Base-by-base conservation (phyloP, 2,888 invertebrate genomes). In the Busseola fusca region DNA sequence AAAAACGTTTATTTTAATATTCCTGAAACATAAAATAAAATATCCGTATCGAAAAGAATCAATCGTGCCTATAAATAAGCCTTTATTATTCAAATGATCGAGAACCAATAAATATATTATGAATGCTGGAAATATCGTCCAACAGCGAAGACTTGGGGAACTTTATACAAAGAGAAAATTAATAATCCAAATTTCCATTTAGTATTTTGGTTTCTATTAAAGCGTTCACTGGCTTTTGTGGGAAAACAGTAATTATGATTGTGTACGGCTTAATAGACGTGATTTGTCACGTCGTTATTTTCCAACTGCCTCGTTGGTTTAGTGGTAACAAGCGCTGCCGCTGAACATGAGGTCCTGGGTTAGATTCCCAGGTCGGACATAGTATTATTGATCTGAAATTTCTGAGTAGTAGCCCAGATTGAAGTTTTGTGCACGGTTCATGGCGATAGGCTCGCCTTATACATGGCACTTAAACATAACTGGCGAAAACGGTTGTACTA, bases 161-260 rank as follows among this genome's bases (percentile, higher is more conserved):
- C 34, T 9, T 68, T 67, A 21, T 34, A 64, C 56, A 64, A 77
- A 75, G 34, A 30, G 30, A 34, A 45, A 52, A 68, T 64, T 75
- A 80, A 68, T 80, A 60, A 54, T 48, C 16, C 21, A 52, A 62
- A 73, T 79, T 64, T 73, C 72, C 34, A 73, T 60, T 78, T 27
- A 21, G 48, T 48, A 27, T 54, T 75, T 72, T 52, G 45, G 14
- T 59, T 70, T 76, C n/a, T 42, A 48, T 40, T 18, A 42, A 18
- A 59, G 21, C 37, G 5, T 18, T 34, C 18, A n/a, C 16, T 37
- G 21, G 14, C 3, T 48, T 74, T 48, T 56, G 48, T 30, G 1
- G 18, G 5, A 40, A 72, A 73, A 50, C 14, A 21, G 40, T 58
- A 34, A 34, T 52, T 34, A 34, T 37, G 16, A 27, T n/a, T 27